phyloP scores from a whole-genome alignment of 2,113 vertebrate species.

The Leptobrachium leishanense region DNA sequence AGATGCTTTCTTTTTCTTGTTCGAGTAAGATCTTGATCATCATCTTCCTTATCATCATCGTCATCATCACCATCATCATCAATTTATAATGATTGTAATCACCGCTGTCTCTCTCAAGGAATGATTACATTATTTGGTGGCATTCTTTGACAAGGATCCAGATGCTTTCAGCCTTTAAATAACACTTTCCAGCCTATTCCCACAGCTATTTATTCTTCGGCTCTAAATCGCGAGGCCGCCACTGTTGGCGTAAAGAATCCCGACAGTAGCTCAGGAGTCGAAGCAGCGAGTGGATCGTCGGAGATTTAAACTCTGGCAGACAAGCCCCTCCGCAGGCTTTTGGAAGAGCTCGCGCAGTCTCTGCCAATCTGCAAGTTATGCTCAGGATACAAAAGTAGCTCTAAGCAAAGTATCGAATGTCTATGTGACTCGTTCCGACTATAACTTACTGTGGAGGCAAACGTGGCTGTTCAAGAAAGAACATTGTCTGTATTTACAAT shows the following conservation, averaged over 20 bases:
- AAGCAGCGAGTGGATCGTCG: conserved; percentile 35
- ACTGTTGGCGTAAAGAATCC: conserved; percentile 39
- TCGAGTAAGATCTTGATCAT: conserved; percentile 38
- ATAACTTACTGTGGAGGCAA: background rate
- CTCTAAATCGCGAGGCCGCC: conserved; percentile 20
- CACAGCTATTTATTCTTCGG: conserved; percentile 46
- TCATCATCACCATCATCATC: conserved; percentile 33
- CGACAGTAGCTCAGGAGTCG: conserved; percentile 46
- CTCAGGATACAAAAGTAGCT: conserved; percentile 29
- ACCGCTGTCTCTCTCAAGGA: conserved; percentile 42
- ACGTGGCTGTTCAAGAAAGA: background rate
- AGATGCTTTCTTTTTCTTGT: conserved; percentile 28
- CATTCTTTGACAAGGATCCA: conserved; percentile 46
- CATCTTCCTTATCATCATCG: conserved; percentile 27
- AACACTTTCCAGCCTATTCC: conserved; percentile 41
- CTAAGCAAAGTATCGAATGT: conserved; percentile 5
- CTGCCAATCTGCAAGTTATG: conserved; percentile 37
- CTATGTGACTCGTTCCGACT: background rate
- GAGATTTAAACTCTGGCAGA: conserved; percentile 45
- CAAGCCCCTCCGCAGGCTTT: conserved; percentile 36
- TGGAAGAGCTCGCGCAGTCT: conserved; percentile 29
- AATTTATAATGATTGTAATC: conserved; percentile 46
- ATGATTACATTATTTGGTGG: conserved; percentile 46
- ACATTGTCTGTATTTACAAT: background rate
- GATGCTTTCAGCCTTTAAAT: conserved; percentile 46